phyloP scores from a whole-genome alignment of 2,797 vertebrate genomes.

The Zalophus californianus region DNA sequence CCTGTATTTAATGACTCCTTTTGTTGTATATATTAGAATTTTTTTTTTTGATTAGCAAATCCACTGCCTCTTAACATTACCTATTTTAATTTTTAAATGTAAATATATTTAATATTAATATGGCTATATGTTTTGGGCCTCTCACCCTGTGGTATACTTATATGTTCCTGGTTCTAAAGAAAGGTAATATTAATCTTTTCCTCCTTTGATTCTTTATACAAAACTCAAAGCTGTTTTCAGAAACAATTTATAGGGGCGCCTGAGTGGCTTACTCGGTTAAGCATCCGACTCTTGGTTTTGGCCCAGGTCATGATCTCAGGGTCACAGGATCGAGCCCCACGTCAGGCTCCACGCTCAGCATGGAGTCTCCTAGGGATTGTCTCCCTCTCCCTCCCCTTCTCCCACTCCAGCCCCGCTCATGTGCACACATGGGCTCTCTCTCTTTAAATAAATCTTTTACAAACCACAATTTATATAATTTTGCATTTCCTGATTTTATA shows the following conservation, averaged over 20 bases:
- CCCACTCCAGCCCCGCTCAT: accelerated
- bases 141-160: not conserved
- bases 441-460: not conserved
- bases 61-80: not conserved
- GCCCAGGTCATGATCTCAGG: not conserved
- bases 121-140: not conserved
- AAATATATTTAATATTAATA: not conserved
- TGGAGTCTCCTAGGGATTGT: not conserved
- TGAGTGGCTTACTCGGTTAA: not conserved
- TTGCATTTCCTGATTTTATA: constrained; percentile 17
- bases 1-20: constrained; percentile 24
- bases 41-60: not conserved
- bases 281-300: not conserved
- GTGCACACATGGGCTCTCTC: no score
- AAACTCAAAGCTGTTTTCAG: not conserved
- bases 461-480: not conserved
- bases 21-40: not conserved
- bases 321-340: no score
- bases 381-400: not conserved
- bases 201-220: not conserved
- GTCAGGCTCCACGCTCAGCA: not conserved
- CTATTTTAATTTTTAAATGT: constrained; percentile 14
- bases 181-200: not conserved
- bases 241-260: not conserved
- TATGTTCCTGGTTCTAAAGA: not conserved